Conservation (phyloP, 2,113 vertebrate genomes). For the Turdus rufiventris region DNA sequence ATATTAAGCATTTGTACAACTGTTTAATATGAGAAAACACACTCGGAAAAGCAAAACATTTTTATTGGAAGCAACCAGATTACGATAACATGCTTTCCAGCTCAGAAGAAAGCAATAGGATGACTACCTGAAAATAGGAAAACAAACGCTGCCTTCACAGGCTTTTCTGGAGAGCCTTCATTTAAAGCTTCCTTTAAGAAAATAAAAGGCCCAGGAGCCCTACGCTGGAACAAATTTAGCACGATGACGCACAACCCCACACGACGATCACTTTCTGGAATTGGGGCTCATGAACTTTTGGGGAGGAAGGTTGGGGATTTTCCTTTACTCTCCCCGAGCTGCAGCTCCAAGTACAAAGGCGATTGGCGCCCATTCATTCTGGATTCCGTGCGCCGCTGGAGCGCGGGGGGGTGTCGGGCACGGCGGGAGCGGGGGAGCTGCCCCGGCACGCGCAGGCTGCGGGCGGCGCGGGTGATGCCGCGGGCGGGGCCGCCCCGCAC, state of each 20-base stretch:
- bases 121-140: slow-evolving; percentile 18
- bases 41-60: slow-evolving; percentile 47
- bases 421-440: not conserved
- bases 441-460: not conserved
- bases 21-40: slow-evolving; percentile 27
- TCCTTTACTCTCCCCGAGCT: not conserved
- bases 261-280: not conserved
- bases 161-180: not conserved
- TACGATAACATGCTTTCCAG: not conserved
- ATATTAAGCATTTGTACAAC: slow-evolving; percentile 20
- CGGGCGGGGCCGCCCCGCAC: not conserved
- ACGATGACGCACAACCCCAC: not conserved
- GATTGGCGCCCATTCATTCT: not conserved
- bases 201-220: not conserved
- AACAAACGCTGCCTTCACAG: not conserved
- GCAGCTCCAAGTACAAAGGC: not conserved
- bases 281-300: not conserved
- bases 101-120: not conserved
- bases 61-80: not conserved
- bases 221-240: not conserved
- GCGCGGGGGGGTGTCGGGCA: not conserved
- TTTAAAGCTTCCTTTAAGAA: not conserved
- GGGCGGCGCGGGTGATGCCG: not conserved
- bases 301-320: not conserved
- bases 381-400: not conserved